Percentiles rank a stretch among this genome's conserved stretches.
phyloP scores from a whole-genome alignment of 2,797 vertebrate species.

The Sebastes steindachneri region DNA sequence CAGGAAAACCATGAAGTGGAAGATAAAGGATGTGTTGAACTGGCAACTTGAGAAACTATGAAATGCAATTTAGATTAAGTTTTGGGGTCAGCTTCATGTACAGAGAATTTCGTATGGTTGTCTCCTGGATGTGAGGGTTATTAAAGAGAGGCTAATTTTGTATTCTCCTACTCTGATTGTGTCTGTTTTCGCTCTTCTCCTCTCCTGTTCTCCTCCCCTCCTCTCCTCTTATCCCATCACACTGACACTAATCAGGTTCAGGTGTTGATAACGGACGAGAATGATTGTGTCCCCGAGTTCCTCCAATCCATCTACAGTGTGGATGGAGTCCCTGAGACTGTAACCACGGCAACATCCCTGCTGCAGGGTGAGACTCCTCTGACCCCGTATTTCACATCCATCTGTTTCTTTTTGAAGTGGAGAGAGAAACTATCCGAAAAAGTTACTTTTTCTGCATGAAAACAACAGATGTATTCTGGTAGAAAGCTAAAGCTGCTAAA shows the following conservation, averaged over 20 bases:
- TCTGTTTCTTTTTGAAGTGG: slow-evolving; percentile 51
- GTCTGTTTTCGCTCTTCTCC: not conserved
- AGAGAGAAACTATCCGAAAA: slow-evolving; percentile 25
- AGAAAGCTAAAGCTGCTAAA: not conserved
- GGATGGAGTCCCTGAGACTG: slow-evolving; percentile 88
- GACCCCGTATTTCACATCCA: slow-evolving; percentile 58
- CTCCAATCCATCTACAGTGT: slow-evolving; percentile 90
- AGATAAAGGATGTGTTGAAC: slow-evolving; percentile 69
- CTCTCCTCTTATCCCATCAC: not conserved
- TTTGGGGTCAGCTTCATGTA: slow-evolving; percentile 55
- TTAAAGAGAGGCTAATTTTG: slow-evolving; percentile 54
- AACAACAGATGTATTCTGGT: slow-evolving; percentile 25
- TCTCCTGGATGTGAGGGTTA: slow-evolving; percentile 47
- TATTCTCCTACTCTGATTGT: slow-evolving; percentile 25
- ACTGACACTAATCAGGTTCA: slow-evolving; percentile 82
- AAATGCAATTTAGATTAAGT: slow-evolving; percentile 67
- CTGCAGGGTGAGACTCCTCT: slow-evolving; percentile 85
- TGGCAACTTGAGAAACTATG: slow-evolving; percentile 55
- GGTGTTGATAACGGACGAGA: slow-evolving; percentile 89
- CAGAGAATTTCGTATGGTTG: slow-evolving; percentile 35
- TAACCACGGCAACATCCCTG: slow-evolving; percentile 89
- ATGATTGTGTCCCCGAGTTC: slow-evolving; percentile 90
- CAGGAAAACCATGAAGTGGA: slow-evolving; percentile 56
- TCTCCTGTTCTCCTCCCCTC: not conserved
- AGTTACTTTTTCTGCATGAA: slow-evolving; percentile 3